These are phyloP conservation scores for Adineta ricciae DNA, from an alignment of 2,888 invertebrate genomes.

Conservation along the genomic window DNA sequence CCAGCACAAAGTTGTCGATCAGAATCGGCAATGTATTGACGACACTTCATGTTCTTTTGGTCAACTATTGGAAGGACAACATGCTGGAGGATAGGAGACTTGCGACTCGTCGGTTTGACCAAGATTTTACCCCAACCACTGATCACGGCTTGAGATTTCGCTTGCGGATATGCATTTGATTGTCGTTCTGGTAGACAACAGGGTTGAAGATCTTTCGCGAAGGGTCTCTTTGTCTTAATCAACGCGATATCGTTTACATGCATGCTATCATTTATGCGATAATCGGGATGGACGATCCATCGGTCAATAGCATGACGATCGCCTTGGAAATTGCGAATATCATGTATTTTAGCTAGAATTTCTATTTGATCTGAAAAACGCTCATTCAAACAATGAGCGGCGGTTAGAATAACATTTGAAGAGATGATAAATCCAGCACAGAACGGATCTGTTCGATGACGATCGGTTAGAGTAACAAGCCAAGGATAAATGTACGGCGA, in stretches of 20 bases:
- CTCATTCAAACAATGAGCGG: conserved; percentile 15
- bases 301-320: background rate
- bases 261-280: background rate
- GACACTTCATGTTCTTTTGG: background rate
- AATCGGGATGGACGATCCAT: background rate
- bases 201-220: background rate
- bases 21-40: background rate
- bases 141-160: background rate
- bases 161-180: background rate
- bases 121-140: background rate
- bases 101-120: background rate
- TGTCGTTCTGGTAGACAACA: background rate
- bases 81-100: conserved; percentile 1
- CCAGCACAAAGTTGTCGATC: background rate
- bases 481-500: background rate
- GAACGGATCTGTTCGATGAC: background rate
- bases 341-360: background rate
- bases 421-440: conserved; percentile 16
- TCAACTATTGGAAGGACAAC: background rate
- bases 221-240: background rate
- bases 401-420: background rate
- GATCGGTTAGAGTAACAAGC: background rate
- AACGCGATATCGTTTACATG: conserved; percentile 4
- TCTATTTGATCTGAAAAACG: background rate
- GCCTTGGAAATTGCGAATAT: background rate